Evolutionary conservation across 1,140 invertebrate species (phyloP).

Genomic region (Druon quercuslanigerum): DNA sequence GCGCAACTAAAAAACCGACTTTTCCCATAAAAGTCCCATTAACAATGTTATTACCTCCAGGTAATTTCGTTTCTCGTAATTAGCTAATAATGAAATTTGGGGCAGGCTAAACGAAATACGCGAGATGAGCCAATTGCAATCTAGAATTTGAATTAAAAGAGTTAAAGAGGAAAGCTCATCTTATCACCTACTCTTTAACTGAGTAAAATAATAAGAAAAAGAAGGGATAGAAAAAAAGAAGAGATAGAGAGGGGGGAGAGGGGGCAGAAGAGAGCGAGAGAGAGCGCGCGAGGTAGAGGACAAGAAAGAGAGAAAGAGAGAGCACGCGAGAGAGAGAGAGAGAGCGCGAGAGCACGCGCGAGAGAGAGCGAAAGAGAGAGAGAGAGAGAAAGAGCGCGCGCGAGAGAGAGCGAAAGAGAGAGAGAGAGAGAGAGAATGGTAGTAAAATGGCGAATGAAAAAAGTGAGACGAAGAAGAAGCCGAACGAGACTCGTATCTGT

Average conservation of each 20-base stretch:
- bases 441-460: background rate
- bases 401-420: too few species aligned
- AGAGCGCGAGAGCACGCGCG: too few species aligned
- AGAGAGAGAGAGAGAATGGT: constrained; percentile 11
- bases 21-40: background rate
- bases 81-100: constrained; percentile 7
- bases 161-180: background rate
- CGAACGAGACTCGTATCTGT: background rate
- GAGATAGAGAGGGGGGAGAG: background rate
- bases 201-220: background rate
- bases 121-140: background rate
- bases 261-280: too few species aligned
- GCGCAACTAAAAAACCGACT: background rate
- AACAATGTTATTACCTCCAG: constrained; percentile 1
- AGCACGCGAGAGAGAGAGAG: too few species aligned
- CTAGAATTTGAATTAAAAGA: background rate
- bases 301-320: too few species aligned
- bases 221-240: background rate
- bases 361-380: too few species aligned
- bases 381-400: too few species aligned
- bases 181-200: constrained; percentile 4
- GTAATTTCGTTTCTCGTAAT: constrained; percentile 6
- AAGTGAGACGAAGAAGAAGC: constrained; percentile 30
- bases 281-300: constrained; percentile 1
- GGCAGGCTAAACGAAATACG: background rate